Evolutionary conservation across 2,797 vertebrate species (phyloP).

Genomic region (Thalassophryne amazonica): DNA sequence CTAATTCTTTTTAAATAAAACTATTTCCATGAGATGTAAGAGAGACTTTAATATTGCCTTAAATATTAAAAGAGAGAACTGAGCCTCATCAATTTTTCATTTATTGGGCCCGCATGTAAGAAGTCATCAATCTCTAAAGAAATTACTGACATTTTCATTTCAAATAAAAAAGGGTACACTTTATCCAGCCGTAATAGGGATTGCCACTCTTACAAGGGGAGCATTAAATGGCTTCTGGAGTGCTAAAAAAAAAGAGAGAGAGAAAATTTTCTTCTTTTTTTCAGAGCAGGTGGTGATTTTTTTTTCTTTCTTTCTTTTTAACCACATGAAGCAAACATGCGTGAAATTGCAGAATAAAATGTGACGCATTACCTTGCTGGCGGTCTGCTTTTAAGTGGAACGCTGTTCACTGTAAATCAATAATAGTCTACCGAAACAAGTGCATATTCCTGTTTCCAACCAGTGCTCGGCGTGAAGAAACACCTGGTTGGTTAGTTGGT

Average conservation of each 20-base stretch:
- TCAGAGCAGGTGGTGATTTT: slow-evolving; percentile 70
- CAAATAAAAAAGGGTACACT: slow-evolving; percentile 88
- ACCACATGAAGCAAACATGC: slow-evolving; percentile 73
- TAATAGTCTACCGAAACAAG: slow-evolving; percentile 55
- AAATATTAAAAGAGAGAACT: slow-evolving; percentile 89
- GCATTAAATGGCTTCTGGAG: slow-evolving; percentile 77
- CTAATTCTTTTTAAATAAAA: slow-evolving; percentile 88
- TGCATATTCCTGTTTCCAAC: slow-evolving; percentile 44
- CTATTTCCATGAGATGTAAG: slow-evolving; percentile 83
- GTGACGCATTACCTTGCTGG: slow-evolving; percentile 49
- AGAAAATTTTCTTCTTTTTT: slow-evolving; percentile 56
- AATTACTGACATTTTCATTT: slow-evolving; percentile 90
- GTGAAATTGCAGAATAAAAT: slow-evolving; percentile 70
- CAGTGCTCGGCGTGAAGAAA: slow-evolving; percentile 32
- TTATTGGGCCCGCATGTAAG: slow-evolving; percentile 85
- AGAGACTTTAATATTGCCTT: slow-evolving; percentile 88
- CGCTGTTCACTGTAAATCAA: slow-evolving; percentile 57
- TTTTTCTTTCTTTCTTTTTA: too few relatives aligned
- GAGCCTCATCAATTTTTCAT: slow-evolving; percentile 89
- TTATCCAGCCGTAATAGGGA: slow-evolving; percentile 84
- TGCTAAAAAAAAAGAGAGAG: slow-evolving; percentile 74
- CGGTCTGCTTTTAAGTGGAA: slow-evolving; percentile 34
- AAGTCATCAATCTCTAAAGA: slow-evolving; percentile 85
- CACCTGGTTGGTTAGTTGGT: slow-evolving; percentile 62
- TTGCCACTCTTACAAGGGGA: slow-evolving; percentile 76